Evolutionary conservation across 2,888 invertebrate genomes (phyloP), one percentile per base, ranked within the genome.

Genomic region (Nymphalis polychloros): DNA sequence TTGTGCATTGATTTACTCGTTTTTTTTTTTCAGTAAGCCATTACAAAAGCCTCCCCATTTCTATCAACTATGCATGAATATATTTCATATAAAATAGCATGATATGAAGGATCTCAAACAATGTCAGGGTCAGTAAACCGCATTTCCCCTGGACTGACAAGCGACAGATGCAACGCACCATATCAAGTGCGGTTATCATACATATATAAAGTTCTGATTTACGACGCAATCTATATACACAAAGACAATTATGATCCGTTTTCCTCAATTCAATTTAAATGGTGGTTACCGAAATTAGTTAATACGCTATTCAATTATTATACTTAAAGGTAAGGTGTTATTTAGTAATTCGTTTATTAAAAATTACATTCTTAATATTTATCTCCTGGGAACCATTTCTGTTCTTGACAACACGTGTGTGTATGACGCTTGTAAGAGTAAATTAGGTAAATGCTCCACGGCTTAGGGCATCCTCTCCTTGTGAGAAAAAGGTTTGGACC

Each of bases 51-150:
- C 23, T 23, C 23, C n/a, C 23, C 1, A 23, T 23, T 23, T 23
- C 2, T 23, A 23, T 23, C 2, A 41, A 2, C 35, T 10, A 41
- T 13, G 41, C 13, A 49, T 49, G 7, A 49, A 49, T 8, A n/a
- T n/a, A 49, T 49, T 49, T 19, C 49, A 49, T 2, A 31, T 2
- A n/a, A 52, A 52, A 52, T 52, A 52, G 49, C 23, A 52, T 19
- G 19, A 20, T 19, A 49, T 52, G 52, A 20, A 23, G 20, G 16
- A 31, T 65, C 52, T 70, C 46, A 61, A 52, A 62, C 63, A 59
- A 52, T 63, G 67, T 68, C 55, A 55, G 53, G 53, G 59, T 27
- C 65, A 68, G 70, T 59, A 62, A 60, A 71, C 68, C 70, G 63
- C 68, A 68, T 53, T 63, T 48, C 59, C 62, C 47, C 62, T 46